phyloP scores from a whole-genome alignment of 2,888 invertebrate genomes.

The Noctua janthe region DNA sequence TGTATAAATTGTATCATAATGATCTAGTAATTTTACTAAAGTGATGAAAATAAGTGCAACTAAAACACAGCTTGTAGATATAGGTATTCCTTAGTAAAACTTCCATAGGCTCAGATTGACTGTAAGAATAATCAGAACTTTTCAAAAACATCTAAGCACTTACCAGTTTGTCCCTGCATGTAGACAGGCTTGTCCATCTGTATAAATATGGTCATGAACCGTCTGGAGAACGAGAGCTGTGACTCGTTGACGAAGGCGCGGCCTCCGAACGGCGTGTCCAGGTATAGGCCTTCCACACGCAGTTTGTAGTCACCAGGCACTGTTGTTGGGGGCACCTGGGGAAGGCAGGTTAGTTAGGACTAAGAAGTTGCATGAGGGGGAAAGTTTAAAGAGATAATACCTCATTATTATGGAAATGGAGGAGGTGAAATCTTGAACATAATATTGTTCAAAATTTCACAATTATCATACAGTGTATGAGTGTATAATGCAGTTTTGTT shows the following conservation, averaged over 20 bases:
- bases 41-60: neutral
- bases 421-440: neutral
- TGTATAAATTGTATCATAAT: too few species aligned
- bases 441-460: neutral
- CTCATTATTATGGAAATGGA: neutral
- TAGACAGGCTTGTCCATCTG: conserved; percentile 98
- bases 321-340: conserved; percentile 95
- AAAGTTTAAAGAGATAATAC: neutral
- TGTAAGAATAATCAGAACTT: neutral
- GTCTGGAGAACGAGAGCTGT: conserved; percentile 94
- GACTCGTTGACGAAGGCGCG: conserved; percentile 97
- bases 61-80: neutral
- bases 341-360: neutral
- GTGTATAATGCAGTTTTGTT: neutral
- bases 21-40: too few species aligned
- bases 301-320: conserved; percentile 96
- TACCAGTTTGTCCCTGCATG: conserved; percentile 96
- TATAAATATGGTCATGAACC: conserved; percentile 98
- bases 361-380: neutral
- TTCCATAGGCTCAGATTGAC: neutral
- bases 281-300: conserved; percentile 94
- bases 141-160: conserved; percentile 27
- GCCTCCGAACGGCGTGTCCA: conserved; percentile 95
- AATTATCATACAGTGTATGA: too few species aligned
- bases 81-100: neutral